Evolutionary conservation across 2,888 invertebrate genomes (phyloP), one percentile per base, ranked within the genome.

Genomic region (Enchytraeus crypticus): DNA sequence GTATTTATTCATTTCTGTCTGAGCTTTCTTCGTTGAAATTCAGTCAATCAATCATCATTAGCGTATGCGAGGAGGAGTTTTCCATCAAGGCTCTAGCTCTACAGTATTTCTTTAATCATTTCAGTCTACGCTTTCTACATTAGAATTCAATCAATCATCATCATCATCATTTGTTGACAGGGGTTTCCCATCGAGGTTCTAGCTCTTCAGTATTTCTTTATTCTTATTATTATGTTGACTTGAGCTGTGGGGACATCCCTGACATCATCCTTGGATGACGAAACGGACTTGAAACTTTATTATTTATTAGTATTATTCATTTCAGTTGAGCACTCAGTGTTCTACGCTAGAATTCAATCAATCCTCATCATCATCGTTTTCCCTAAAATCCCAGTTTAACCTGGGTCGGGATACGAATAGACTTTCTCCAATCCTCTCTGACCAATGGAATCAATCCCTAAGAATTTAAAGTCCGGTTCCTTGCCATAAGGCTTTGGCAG

Each of bases 181-280:
- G 23, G 47, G 8, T 43, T 53, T 49, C 57, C 43, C 1, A 18
- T 66, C 32, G 63, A 63, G 66, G 66, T 64, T 21, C 53, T 27
- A 23, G 18, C 1, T 11, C n/a, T n/a, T n/a, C n/a, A n/a, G n/a
- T n/a, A n/a, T n/a, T n/a, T 21, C 51, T 14, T 49, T 23, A 21
- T 49, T 49, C 18, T 49, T 49, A 21, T 21, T 11, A 23, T 49
- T 18, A 14, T 18, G 51, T 11, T 11, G 23, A 11, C 11, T n/a
- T n/a, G n/a, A n/a, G n/a, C n/a, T n/a, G n/a, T n/a, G n/a, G n/a
- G n/a, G n/a, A n/a, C n/a, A n/a, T n/a, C n/a, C n/a, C n/a, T n/a
- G n/a, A n/a, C n/a, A n/a, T n/a, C n/a, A n/a, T n/a, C n/a, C n/a
- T n/a, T n/a, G n/a, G n/a, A n/a, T n/a, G n/a, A n/a, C n/a, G n/a